Evolutionary conservation across 2,888 invertebrate genomes (phyloP), one percentile per base, ranked within the genome.

Genomic region (Nysson spinosus): DNA sequence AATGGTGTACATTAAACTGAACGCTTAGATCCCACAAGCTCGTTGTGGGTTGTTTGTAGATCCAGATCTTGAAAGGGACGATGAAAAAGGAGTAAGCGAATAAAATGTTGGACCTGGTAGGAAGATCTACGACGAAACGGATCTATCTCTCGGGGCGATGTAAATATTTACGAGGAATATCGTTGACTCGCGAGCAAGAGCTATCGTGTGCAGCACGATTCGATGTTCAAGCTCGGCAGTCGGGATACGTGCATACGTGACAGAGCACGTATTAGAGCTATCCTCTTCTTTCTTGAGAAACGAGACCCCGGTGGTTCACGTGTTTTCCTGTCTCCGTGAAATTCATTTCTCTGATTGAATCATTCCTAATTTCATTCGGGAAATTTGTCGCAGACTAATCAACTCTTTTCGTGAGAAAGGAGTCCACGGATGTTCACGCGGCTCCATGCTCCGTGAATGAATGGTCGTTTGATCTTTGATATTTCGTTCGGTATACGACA

Each of bases 111-210:
- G 16, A 9, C 1, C 9, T 14, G 5, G 2, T 12, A 7, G 3
- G 11, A 49, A 44, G 28, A 54, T 50, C 52, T 39, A 20, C 30
- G 24, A 30, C 42, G 39, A 11, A 19, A 40, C 67, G 57, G 58
- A 52, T 67, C 52, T 57, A 56, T 66, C 30, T 66, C 47, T 26
- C 26, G 49, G 52, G 35, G 34, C 58, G 44, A 67, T 54, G 67
- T 67, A 67, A 67, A 67, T 67, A 67, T 67, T 67, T 67, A 66
- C 67, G 40, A 54, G 58, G 52, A 66, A 54, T 66, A 67, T 67
- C 67, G 44, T 44, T 34, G 65, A 44, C 63, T 63, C 50, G 57
- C 34, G 35, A 26, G 49, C 14, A 39, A 47, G 34, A 32, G 64
- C 14, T 47, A 35, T 58, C 54, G 58, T 39, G 52, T 35, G 40